These are phyloP conservation scores for Mycteria americana DNA, from an alignment of 2,797 vertebrate genomes.

Conservation along the genomic window DNA sequence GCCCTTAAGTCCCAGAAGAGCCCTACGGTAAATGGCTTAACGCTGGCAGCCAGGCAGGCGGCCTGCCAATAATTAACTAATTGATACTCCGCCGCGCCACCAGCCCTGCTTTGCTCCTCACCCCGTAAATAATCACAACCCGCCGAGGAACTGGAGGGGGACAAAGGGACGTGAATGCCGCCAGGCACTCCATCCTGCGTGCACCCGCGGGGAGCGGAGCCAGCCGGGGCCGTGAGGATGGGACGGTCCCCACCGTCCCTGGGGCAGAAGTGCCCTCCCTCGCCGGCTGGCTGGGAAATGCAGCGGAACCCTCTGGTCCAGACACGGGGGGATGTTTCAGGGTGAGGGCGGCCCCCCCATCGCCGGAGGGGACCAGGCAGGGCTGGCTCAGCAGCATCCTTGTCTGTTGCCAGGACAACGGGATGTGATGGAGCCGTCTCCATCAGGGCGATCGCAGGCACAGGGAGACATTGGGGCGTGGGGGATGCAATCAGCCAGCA, in stretches of 20 bases:
- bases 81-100: background rate
- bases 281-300: background rate
- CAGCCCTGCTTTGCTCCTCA: background rate
- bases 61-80: background rate
- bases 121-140: background rate
- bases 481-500: no score
- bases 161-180: background rate
- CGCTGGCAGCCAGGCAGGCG: background rate
- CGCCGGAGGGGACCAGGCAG: background rate
- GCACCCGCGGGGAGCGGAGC: fast-evolving
- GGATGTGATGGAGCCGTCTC: constrained; percentile 2
- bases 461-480: background rate
- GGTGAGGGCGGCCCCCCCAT: background rate
- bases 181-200: fast-evolving
- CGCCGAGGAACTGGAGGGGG: fast-evolving
- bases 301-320: fast-evolving
- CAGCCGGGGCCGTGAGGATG: fast-evolving
- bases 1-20: background rate
- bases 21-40: background rate
- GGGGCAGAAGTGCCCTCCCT: background rate
- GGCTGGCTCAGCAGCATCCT: background rate
- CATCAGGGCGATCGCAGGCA: background rate
- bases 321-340: fast-evolving
- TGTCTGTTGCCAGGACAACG: constrained; percentile 46
- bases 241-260: fast-evolving